Base-by-base conservation (phyloP, 2,888 invertebrate genomes). In the Caenorhabditis parvicauda region DNA sequence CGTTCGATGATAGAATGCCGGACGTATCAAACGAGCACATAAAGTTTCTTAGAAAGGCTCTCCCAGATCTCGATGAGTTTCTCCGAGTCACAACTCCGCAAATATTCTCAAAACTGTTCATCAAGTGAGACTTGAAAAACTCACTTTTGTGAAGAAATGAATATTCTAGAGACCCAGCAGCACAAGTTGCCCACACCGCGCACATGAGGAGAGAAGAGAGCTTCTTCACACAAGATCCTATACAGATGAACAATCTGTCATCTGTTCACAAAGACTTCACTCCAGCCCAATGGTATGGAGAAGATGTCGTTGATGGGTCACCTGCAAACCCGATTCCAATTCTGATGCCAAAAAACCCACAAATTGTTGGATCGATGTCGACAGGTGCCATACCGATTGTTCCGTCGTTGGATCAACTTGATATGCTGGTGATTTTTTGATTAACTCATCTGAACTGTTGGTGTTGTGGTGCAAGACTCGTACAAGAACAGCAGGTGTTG, bases 1-100 rank as follows among this genome's bases (percentile, higher is more conserved):
- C 58, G 17, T 73, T 73, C 55, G 79, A 79, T 51, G 54, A 62
- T 6, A 52, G 60, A 6, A 43, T 79, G 29, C 79, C 79, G 4
- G 54, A 57, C 14, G 59, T 79, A 22, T 59, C 64, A 14, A 59
- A 64, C 14, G 73, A 73, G 17, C 70, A 76, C 58, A 55, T 71
- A 38, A 50, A 54, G 21, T 54, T 49, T 2, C 45, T 67, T 9
- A 52, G 67, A 4, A 54, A 65, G 4, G 59, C 61, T 14, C n/a
- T 58, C 5, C 62, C 62, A 4, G 57, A 57, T 24, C 24, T 62
- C 19, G 62, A 58, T 4, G 49, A 52, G 19, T 58, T 46, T 37
- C 19, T 62, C 41, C 54, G 55, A 44, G 62, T 62, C 0, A 62
- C 54, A 3, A 6, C 54, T 7, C 62, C 62, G 17, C 50, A 62